A percentile compares a stretch with the other conserved stretches of the same genome.
Conservation (phyloP, 2,888 invertebrate species). For the Drosophila paucipuncta region DNA sequence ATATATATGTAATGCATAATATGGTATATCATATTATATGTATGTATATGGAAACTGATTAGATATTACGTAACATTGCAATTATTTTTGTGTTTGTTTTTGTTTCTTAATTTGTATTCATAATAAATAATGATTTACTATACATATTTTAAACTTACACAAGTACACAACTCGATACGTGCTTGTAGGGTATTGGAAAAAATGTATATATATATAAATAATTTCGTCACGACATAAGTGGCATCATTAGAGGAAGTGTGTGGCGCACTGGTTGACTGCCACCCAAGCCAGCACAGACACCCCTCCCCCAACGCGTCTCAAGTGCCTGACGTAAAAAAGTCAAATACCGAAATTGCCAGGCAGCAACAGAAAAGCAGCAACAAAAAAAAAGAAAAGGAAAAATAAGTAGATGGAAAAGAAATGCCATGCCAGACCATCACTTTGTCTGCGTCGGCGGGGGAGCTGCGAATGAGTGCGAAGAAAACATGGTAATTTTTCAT, state of each 20-base stretch:
- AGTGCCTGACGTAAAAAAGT: constrained; percentile 77
- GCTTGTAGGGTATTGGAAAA: constrained; percentile 48
- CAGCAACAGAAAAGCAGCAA: constrained; percentile 27
- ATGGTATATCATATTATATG: background rate
- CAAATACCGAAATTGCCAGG: constrained; percentile 76
- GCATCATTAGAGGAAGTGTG: constrained; percentile 77
- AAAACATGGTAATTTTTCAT: constrained; percentile 80
- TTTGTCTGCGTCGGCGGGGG: background rate
- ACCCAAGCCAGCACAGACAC: constrained; percentile 27
- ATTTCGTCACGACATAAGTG: constrained; percentile 82
- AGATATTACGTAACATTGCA: background rate
- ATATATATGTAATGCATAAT: background rate
- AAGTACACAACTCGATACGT: background rate
- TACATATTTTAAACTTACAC: background rate
- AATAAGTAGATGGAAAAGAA: constrained; percentile 35
- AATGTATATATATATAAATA: constrained; percentile 68
- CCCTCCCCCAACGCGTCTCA: constrained; percentile 58
- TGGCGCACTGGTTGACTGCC: constrained; percentile 60
- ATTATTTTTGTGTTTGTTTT: background rate
- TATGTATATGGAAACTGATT: background rate
- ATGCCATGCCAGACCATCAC: constrained; percentile 42
- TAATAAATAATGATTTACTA: background rate
- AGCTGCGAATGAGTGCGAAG: constrained; percentile 74
- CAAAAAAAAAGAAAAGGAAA: constrained; percentile 7
- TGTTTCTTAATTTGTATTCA: background rate